Evolutionary conservation across 2,888 invertebrate genomes (phyloP).

Genomic region (Erebia epiphron): DNA sequence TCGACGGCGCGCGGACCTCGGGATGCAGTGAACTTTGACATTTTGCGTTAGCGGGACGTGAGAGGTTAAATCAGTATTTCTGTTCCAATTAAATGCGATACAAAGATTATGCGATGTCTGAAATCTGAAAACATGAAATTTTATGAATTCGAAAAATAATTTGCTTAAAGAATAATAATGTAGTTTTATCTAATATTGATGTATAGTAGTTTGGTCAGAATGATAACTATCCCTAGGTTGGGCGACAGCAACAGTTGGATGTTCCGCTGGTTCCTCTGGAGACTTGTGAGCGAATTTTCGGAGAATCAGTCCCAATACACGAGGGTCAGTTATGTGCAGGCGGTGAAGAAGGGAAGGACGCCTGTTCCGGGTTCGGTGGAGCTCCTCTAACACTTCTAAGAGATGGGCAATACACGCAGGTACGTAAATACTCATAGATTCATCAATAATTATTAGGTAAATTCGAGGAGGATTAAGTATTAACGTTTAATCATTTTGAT

Average conservation of each 20-base stretch:
- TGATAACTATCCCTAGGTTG: slow-evolving; percentile 56
- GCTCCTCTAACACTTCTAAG: slow-evolving; percentile 86
- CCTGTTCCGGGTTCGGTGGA: slow-evolving; percentile 91
- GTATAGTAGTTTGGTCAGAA: slow-evolving; percentile 2
- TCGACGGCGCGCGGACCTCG: too few species aligned
- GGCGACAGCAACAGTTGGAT: slow-evolving; percentile 86
- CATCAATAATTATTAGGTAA: too few species aligned
- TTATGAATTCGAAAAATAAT: too few species aligned
- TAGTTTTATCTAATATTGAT: neutral
- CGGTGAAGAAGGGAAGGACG: slow-evolving; percentile 88
- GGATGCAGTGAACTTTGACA: too few species aligned
- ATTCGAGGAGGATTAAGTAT: too few species aligned
- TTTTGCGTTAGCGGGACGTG: too few species aligned
- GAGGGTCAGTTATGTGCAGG: slow-evolving; percentile 88
- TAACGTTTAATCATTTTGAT: too few species aligned
- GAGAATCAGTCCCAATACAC: slow-evolving; percentile 84
- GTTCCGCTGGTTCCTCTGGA: slow-evolving; percentile 86
- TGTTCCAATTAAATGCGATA: too few species aligned
- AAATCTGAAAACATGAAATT: too few species aligned
- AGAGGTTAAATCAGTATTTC: too few species aligned
- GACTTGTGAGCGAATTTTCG: slow-evolving; percentile 86
- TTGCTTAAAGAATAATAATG: too few species aligned
- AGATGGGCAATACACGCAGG: slow-evolving; percentile 86
- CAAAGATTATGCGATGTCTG: too few species aligned
- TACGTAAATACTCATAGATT: slow-evolving; percentile 48